A percentile compares a stretch with the other conserved stretches of the same genome.
These are phyloP conservation scores for Lithophane socia DNA, from an alignment of 2,888 invertebrate genomes.

Conservation along the genomic window DNA sequence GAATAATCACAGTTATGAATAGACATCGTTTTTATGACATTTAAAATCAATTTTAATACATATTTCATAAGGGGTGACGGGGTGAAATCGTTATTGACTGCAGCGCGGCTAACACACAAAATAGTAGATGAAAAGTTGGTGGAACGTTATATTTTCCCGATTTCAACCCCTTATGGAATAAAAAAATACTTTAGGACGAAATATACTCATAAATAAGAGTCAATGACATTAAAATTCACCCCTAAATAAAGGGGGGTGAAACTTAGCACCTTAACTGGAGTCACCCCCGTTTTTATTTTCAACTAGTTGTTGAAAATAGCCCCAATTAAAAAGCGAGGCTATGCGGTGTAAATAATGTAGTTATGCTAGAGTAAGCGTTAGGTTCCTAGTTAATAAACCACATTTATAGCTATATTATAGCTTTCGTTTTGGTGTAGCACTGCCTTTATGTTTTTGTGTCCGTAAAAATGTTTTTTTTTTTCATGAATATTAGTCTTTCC, in stretches of 20 bases:
- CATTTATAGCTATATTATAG: slow-evolving; percentile 39
- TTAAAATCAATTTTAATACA: not conserved
- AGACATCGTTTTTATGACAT: slow-evolving; percentile 26
- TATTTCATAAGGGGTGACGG: not conserved
- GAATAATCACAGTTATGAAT: slow-evolving; percentile 16
- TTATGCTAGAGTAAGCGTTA: slow-evolving; percentile 59
- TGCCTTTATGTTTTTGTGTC: slow-evolving; percentile 42
- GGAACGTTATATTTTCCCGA: not conserved
- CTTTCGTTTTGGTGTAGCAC: slow-evolving; percentile 42
- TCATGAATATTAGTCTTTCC: not conserved
- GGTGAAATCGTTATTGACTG: not conserved
- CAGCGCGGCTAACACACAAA: not conserved
- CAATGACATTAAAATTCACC: slow-evolving; percentile 4
- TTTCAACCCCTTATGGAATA: slow-evolving; percentile 10
- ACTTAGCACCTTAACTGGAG: slow-evolving; percentile 14
- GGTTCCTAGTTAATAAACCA: slow-evolving; percentile 53
- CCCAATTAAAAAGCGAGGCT: slow-evolving; percentile 58
- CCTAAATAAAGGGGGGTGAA: slow-evolving; percentile 6
- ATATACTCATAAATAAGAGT: slow-evolving; percentile 11
- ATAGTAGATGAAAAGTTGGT: not conserved
- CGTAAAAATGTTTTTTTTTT: slow-evolving; percentile 4
- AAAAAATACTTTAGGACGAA: slow-evolving; percentile 3
- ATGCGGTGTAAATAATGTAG: slow-evolving; percentile 57
- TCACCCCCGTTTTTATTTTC: slow-evolving; percentile 18
- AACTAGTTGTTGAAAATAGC: slow-evolving; percentile 19